Evolutionary conservation across 2,797 vertebrate genomes (phyloP).

Genomic region (Perodicticus potto): DNA sequence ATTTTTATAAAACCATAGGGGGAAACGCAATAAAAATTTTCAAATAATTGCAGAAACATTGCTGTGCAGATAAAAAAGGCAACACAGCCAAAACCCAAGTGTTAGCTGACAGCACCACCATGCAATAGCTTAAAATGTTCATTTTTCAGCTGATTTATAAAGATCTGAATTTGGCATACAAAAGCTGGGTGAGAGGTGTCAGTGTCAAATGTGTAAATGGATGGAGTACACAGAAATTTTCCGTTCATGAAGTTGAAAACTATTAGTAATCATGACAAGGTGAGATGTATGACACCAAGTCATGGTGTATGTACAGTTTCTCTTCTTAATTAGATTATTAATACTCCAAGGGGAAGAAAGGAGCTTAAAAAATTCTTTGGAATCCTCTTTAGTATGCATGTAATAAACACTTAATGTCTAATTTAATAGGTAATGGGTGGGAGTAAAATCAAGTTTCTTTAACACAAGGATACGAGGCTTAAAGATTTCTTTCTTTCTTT

Average conservation of each 20-base stretch:
- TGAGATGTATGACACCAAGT: background rate
- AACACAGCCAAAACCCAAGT: background rate
- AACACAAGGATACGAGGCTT: background rate
- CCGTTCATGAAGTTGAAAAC: background rate
- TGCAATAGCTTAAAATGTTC: conserved; percentile 28
- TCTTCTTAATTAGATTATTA: conserved; percentile 47
- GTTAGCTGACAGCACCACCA: background rate
- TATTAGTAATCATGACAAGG: conserved; percentile 20
- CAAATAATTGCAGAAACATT: conserved; percentile 3
- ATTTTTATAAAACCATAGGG: conserved; percentile 70
- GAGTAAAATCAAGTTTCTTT: conserved; percentile 32
- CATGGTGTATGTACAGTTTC: background rate
- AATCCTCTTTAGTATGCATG: conserved; percentile 10
- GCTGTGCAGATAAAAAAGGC: conserved; percentile 49
- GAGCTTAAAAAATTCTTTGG: background rate
- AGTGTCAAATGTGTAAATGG: background rate
- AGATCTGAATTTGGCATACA: background rate
- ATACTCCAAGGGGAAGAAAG: background rate
- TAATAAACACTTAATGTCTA: conserved; percentile 53
- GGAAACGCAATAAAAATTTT: background rate
- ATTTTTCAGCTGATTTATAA: conserved; percentile 27
- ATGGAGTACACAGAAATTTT: background rate
- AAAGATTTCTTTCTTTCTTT: background rate
- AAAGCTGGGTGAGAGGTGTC: background rate
- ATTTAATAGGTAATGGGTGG: conserved; percentile 18